phyloP scores from a whole-genome alignment of 1,140 invertebrate species.

The Lucilia sericata region DNA sequence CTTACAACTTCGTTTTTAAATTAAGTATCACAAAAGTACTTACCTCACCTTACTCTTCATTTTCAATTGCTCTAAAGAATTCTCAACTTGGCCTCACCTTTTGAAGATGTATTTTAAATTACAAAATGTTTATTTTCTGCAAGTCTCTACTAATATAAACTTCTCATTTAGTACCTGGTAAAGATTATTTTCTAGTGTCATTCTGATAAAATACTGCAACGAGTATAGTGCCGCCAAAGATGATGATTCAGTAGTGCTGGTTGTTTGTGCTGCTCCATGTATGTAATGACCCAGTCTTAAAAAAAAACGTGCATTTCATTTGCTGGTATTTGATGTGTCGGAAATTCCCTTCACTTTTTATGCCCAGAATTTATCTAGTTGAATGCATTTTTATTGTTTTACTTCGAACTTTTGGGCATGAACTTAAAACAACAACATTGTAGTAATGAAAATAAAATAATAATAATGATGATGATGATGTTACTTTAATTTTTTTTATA shows the following conservation, averaged over 20 bases:
- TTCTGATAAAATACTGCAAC: too few relatives aligned
- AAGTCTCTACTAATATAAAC: background rate
- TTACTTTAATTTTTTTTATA: background rate
- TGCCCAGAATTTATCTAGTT: background rate
- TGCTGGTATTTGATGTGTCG: background rate
- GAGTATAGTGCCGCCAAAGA: background rate
- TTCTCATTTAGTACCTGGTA: background rate
- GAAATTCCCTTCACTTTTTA: slow-evolving; percentile 24
- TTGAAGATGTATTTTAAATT: background rate
- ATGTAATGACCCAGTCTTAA: slow-evolving; percentile 12
- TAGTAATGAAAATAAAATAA: background rate
- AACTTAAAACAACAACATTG: background rate
- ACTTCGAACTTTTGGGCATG: background rate
- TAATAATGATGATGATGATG: background rate
- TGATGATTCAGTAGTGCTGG: background rate
- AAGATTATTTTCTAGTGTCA: background rate
- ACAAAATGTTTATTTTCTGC: background rate
- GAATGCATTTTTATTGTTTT: background rate
- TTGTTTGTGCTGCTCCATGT: background rate
- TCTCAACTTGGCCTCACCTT: slow-evolving; percentile 19
- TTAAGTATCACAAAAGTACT: too few relatives aligned
- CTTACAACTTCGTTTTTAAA: too few relatives aligned
- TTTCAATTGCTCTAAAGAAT: background rate
- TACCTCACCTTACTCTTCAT: too few relatives aligned
- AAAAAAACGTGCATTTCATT: background rate